These are phyloP conservation scores for Astropecten irregularis DNA, from an alignment of 53 echinoderm and acorn worm species.

Conservation along the genomic window DNA sequence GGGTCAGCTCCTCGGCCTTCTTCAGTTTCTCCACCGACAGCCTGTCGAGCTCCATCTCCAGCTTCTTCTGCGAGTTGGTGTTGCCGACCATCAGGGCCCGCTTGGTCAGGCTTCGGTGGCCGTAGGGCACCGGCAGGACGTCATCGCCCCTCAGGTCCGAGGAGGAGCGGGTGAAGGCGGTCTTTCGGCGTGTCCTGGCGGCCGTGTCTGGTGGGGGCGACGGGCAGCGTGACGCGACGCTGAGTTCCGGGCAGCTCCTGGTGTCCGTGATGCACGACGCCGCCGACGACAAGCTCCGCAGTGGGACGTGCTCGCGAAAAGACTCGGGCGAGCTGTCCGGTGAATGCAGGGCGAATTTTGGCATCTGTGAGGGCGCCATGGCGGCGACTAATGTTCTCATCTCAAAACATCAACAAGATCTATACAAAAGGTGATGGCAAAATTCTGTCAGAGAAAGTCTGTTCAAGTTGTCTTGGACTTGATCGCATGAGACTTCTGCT, in stretches of 20 bases:
- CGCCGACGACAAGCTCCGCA: too few relatives aligned
- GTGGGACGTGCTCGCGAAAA: too few relatives aligned
- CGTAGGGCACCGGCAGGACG: neutral
- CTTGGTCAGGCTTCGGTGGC: conserved; percentile 39
- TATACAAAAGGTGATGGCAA: too few relatives aligned
- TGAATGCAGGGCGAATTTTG: neutral
- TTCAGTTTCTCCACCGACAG: conserved; percentile 21
- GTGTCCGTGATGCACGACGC: conserved; percentile 23
- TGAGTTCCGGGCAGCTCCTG: conserved; percentile 7
- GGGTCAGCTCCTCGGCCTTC: conserved; percentile 9
- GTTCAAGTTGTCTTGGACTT: too few relatives aligned
- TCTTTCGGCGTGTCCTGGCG: neutral
- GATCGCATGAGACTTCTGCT: too few relatives aligned
- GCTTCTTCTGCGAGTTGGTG: conserved; percentile 35
- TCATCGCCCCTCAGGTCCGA: conserved; percentile 22
- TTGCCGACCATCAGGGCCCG: conserved; percentile 57
- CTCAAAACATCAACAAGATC: too few relatives aligned
- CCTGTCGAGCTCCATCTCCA: conserved; percentile 47
- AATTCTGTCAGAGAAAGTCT: too few relatives aligned
- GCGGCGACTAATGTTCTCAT: too few relatives aligned
- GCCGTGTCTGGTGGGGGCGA: neutral
- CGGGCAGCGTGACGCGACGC: neutral
- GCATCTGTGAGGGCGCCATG: conserved; percentile 1
- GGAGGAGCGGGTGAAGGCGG: neutral
- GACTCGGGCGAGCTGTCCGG: neutral